Conservation (phyloP, 1,140 invertebrate genomes). For the Philopotamus ludificatus region DNA sequence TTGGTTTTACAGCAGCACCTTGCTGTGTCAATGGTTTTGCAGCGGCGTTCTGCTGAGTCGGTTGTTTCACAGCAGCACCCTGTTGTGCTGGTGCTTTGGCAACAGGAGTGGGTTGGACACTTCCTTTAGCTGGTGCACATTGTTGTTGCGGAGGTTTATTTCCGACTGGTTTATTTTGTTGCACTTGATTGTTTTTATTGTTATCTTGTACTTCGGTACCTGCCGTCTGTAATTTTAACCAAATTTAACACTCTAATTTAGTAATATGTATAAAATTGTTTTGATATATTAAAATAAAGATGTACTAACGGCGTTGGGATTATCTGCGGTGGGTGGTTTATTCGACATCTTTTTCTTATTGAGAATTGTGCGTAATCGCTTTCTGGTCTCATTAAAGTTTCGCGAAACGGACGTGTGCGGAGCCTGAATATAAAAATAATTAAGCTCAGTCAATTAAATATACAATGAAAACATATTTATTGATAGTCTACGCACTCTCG, state of each 20-base stretch:
- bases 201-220: constrained; percentile 7
- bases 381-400: constrained; percentile 53
- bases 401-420: constrained; percentile 51
- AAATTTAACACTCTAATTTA: neutral
- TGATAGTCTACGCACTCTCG: neutral
- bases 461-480: neutral
- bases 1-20: no score
- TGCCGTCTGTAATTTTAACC: neutral
- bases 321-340: neutral
- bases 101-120: no score
- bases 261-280: neutral
- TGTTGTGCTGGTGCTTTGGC: no score
- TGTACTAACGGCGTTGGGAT: constrained; percentile 44
- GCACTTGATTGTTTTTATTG: neutral
- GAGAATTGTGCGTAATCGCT: constrained; percentile 50
- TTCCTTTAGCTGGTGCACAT: no score
- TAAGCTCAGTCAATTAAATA: neutral
- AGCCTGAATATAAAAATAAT: constrained; percentile 43
- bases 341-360: constrained; percentile 50
- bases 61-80: no score
- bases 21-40: no score
- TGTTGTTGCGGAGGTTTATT: no score
- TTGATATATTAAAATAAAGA: neutral
- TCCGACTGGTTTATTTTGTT: neutral
- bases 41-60: no score